These are phyloP conservation scores for Bufo gargarizans DNA, from an alignment of 2,113 vertebrate genomes.

Conservation along the genomic window DNA sequence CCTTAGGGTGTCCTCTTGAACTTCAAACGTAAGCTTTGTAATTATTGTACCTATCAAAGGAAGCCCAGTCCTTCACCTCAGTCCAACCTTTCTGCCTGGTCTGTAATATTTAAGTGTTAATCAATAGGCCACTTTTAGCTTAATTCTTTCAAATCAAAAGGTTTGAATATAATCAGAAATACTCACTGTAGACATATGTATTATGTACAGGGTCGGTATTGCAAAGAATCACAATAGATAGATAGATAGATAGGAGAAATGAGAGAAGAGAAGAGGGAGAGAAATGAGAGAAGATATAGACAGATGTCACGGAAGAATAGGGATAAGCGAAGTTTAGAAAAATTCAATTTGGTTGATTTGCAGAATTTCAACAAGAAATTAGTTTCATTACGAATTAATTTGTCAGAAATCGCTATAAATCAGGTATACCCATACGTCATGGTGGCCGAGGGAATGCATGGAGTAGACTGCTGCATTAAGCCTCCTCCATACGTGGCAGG, in stretches of 20 bases:
- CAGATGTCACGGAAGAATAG: too few relatives aligned
- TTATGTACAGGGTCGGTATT: not conserved
- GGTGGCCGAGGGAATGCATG: too few relatives aligned
- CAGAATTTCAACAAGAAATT: too few relatives aligned
- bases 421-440: too few relatives aligned
- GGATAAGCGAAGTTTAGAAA: too few relatives aligned
- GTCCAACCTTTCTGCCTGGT: slow-evolving; percentile 79
- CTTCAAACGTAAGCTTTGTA: slow-evolving; percentile 88
- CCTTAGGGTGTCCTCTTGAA: slow-evolving; percentile 91
- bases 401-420: too few relatives aligned
- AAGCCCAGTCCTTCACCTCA: slow-evolving; percentile 83
- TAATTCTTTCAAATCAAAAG: slow-evolving; percentile 5
- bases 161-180: not conserved
- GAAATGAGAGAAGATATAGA: too few relatives aligned
- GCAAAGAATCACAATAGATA: not conserved
- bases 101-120: slow-evolving; percentile 87
- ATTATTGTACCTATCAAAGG: slow-evolving; percentile 91
- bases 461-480: too few relatives aligned
- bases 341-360: too few relatives aligned
- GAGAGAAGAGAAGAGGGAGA: too few relatives aligned
- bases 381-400: too few relatives aligned
- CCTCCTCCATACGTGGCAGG: too few relatives aligned
- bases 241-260: not conserved
- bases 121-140: slow-evolving; percentile 78
- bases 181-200: not conserved